These are phyloP conservation scores for Orthonyx spaldingii DNA, from an alignment of 2,113 vertebrate species.

Conservation along the genomic window DNA sequence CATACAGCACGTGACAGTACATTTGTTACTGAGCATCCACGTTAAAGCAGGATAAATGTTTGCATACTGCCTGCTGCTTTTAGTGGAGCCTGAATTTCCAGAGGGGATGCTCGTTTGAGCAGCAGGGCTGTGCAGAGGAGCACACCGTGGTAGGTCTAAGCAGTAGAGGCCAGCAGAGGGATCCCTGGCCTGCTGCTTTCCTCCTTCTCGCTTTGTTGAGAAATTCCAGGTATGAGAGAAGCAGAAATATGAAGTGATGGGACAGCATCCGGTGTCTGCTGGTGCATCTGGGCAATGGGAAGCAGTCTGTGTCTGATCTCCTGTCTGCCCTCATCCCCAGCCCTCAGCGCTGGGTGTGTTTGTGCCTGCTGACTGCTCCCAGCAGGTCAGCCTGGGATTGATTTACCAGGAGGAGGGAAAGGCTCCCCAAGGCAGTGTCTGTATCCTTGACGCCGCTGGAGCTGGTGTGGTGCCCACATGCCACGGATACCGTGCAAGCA, in stretches of 20 bases:
- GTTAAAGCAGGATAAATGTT: not conserved
- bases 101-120: not conserved
- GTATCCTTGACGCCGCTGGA: not conserved
- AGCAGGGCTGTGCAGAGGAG: not conserved
- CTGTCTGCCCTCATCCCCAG: not conserved
- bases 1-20: not conserved
- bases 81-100: not conserved
- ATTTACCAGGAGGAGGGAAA: not conserved
- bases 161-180: constrained; percentile 41
- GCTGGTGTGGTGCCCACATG: not conserved
- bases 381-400: not conserved
- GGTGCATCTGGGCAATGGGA: not conserved
- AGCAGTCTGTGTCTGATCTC: not conserved
- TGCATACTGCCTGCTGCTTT: not conserved
- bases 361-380: not conserved
- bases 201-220: not conserved
- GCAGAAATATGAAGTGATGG: not conserved
- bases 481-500: not conserved
- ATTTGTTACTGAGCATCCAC: not conserved
- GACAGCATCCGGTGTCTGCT: not conserved
- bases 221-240: not conserved
- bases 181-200: not conserved
- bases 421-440: not conserved
- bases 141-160: fast-evolving
- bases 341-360: fast-evolving